These are phyloP conservation scores for Pseudopleuronectes americanus DNA, from an alignment of 2,797 vertebrate genomes.

Conservation along the genomic window DNA sequence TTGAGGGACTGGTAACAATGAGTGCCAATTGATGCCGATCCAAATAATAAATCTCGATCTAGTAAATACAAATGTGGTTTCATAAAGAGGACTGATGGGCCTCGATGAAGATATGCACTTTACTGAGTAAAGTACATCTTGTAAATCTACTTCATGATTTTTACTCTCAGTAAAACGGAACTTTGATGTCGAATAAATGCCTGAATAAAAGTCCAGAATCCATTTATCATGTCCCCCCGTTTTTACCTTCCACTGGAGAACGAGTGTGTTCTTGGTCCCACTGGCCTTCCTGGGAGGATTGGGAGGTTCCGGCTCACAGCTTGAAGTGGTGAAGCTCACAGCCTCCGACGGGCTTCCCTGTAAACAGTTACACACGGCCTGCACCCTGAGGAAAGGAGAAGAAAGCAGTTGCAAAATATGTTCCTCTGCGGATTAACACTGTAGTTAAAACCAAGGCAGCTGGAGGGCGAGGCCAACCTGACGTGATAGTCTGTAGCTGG, in stretches of 20 bases:
- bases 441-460: not conserved
- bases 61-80: no score
- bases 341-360: conserved; percentile 91
- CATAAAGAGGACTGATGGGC: no score
- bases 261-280: conserved; percentile 94
- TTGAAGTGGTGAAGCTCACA: conserved; percentile 92
- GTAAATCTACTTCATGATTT: no score
- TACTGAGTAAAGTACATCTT: no score
- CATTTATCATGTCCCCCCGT: conserved; percentile 8
- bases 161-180: no score
- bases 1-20: no score
- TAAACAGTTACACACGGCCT: conserved; percentile 89
- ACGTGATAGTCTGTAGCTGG: conserved; percentile 96
- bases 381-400: conserved; percentile 84
- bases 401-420: conserved; percentile 20
- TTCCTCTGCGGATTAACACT: conserved; percentile 6
- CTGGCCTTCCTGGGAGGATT: conserved; percentile 92
- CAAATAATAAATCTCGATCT: no score
- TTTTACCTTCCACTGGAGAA: conserved; percentile 95
- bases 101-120: no score
- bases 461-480: conserved; percentile 77
- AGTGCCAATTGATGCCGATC: no score
- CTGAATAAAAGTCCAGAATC: not conserved
- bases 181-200: not conserved
- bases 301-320: conserved; percentile 93